phyloP scores from a whole-genome alignment of 2,888 invertebrate species.

The Sepiola atlantica region DNA sequence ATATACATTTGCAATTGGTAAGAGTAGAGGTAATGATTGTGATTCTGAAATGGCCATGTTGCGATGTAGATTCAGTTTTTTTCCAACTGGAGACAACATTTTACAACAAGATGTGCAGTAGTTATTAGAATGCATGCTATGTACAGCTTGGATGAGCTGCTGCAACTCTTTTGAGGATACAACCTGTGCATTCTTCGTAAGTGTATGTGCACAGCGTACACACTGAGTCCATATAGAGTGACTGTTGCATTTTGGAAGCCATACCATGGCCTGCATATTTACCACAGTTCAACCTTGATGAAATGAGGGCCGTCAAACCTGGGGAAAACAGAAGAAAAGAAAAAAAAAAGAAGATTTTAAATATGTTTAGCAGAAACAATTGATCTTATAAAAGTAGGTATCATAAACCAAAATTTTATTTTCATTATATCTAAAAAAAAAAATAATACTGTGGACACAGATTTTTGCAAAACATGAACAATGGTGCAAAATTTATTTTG shows the following conservation, averaged over 20 bases:
- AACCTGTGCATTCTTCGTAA: slow-evolving; percentile 43
- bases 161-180: slow-evolving; percentile 45
- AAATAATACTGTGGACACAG: too few relatives aligned
- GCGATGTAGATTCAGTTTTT: slow-evolving; percentile 44
- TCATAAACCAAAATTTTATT: too few relatives aligned
- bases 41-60: slow-evolving; percentile 34
- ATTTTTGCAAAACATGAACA: too few relatives aligned
- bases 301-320: not conserved
- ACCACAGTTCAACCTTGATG: slow-evolving; percentile 17
- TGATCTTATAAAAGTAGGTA: too few relatives aligned
- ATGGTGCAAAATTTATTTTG: too few relatives aligned
- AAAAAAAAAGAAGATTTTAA: too few relatives aligned
- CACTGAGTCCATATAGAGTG: slow-evolving; percentile 41
- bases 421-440: too few relatives aligned
- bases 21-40: slow-evolving; percentile 37
- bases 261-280: slow-evolving; percentile 43
- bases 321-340: not conserved
- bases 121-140: slow-evolving; percentile 33
- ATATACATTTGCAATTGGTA: slow-evolving; percentile 37
- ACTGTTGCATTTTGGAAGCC: slow-evolving; percentile 45
- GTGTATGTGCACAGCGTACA: slow-evolving; percentile 45
- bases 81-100: slow-evolving; percentile 40
- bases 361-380: too few relatives aligned
- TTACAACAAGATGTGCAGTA: slow-evolving; percentile 46
- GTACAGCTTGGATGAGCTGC: slow-evolving; percentile 45